Percentiles rank a stretch among this genome's conserved stretches.
Evolutionary conservation across 1,140 invertebrate genomes (phyloP).

Genomic region (Pemphigus obesinymphae): DNA sequence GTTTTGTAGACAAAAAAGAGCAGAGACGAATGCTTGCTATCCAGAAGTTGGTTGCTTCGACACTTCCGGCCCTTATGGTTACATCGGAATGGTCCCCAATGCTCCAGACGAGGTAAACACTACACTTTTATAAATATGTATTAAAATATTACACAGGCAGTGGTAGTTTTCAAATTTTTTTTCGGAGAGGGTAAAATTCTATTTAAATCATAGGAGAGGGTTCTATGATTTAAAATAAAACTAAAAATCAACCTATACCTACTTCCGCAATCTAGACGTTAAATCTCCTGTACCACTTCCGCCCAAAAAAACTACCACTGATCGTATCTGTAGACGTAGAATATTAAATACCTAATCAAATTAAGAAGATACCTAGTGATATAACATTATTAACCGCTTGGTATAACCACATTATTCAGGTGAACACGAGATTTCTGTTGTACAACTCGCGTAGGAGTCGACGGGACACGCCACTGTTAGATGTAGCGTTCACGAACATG

Average conservation of each 20-base stretch:
- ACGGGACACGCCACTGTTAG: conserved; percentile 59
- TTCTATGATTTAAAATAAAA: too few species aligned
- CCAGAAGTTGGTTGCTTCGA: conserved; percentile 89
- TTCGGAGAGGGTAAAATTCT: too few species aligned
- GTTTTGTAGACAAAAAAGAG: conserved; percentile 56
- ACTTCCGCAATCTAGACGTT: too few species aligned
- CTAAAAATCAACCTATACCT: too few species aligned
- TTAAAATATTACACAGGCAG: not conserved
- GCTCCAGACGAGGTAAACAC: conserved; percentile 72
- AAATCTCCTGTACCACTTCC: too few species aligned
- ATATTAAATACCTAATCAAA: too few species aligned
- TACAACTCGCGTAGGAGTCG: conserved; percentile 56
- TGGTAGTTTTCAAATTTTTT: not conserved
- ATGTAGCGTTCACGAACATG: conserved; percentile 64
- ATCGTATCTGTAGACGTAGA: too few species aligned
- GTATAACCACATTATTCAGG: not conserved
- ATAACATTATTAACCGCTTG: too few species aligned
- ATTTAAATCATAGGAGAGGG: too few species aligned
- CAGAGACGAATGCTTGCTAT: conserved; percentile 77
- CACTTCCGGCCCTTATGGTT: conserved; percentile 84
- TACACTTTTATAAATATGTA: conserved; percentile 48
- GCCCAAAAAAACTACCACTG: too few species aligned
- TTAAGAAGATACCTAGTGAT: too few species aligned
- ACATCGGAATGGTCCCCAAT: conserved; percentile 81
- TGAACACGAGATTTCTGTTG: conserved; percentile 59